Conservation (phyloP, 2,113 vertebrate species). For the Phalacrocorax brasilianus region DNA sequence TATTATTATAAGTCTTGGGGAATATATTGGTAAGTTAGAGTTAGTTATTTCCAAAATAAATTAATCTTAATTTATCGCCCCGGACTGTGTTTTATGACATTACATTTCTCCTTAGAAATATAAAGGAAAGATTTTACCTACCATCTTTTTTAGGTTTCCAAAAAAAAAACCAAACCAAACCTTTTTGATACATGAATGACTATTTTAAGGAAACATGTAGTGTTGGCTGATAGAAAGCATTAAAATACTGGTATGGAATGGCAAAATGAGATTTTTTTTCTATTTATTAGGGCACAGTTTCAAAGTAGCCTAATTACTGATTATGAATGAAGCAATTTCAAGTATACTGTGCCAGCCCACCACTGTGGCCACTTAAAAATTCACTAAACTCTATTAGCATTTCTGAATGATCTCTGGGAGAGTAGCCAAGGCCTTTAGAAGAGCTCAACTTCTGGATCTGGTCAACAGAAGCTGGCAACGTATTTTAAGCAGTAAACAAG, state of each 20-base stretch:
- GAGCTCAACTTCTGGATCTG: neutral
- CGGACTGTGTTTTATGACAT: neutral
- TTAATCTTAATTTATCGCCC: neutral
- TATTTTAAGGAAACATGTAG: neutral
- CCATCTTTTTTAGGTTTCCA: neutral
- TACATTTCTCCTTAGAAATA: neutral
- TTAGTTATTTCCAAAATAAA: neutral
- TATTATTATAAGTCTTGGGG: neutral
- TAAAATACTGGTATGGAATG: neutral
- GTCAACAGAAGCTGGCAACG: neutral
- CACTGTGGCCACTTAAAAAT: neutral
- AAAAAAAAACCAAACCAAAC: neutral
- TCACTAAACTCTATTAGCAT: neutral
- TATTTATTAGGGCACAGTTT: neutral
- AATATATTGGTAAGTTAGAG: neutral
- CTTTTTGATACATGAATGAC: neutral
- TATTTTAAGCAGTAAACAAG: neutral
- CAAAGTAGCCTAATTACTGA: neutral
- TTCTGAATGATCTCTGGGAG: constrained; percentile 28
- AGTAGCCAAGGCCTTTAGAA: constrained; percentile 9
- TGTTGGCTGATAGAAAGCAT: neutral
- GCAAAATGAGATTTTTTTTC: neutral
- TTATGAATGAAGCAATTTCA: neutral
- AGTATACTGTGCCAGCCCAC: neutral
- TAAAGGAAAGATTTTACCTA: neutral